Conservation (phyloP, 2,113 vertebrate genomes). For the Sinocyclocheilus maitianheensis region DNA sequence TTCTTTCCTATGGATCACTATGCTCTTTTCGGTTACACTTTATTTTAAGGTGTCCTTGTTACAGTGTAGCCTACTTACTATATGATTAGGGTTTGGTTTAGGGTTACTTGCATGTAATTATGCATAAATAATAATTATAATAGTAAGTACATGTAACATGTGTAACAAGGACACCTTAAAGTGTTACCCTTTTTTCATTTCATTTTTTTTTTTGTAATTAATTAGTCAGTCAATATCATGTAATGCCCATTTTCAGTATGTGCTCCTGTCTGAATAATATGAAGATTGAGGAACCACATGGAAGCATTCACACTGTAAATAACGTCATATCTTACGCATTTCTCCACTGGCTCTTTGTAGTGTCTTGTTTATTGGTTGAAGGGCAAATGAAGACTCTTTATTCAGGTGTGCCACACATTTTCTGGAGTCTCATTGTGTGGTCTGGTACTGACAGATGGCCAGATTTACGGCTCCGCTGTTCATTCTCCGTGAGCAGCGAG, state of each 20-base stretch:
- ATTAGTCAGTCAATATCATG: not conserved
- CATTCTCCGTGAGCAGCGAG: constrained; percentile 27
- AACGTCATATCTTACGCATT: not conserved
- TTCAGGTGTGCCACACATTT: constrained; percentile 41
- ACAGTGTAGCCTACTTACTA: too few species aligned
- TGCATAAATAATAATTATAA: too few species aligned
- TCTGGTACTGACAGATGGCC: constrained; percentile 37
- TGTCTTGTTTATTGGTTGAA: not conserved
- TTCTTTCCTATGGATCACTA: not conserved
- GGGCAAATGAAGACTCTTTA: constrained; percentile 38
- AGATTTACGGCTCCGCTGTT: constrained; percentile 41
- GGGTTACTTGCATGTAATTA: too few species aligned
- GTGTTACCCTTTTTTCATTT: too few species aligned
- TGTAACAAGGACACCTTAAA: too few species aligned
- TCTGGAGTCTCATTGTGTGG: constrained; percentile 51
- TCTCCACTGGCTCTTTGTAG: constrained; percentile 18
- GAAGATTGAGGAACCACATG: not conserved
- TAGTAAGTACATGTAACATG: too few species aligned
- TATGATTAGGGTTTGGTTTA: too few species aligned
- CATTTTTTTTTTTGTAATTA: not conserved
- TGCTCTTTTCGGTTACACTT: not conserved
- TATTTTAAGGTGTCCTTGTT: too few species aligned
- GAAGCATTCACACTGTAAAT: not conserved
- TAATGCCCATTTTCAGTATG: not conserved
- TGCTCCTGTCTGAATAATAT: not conserved